Conservation (phyloP, 2,113 vertebrate genomes). For the Melanocharis versteri region DNA sequence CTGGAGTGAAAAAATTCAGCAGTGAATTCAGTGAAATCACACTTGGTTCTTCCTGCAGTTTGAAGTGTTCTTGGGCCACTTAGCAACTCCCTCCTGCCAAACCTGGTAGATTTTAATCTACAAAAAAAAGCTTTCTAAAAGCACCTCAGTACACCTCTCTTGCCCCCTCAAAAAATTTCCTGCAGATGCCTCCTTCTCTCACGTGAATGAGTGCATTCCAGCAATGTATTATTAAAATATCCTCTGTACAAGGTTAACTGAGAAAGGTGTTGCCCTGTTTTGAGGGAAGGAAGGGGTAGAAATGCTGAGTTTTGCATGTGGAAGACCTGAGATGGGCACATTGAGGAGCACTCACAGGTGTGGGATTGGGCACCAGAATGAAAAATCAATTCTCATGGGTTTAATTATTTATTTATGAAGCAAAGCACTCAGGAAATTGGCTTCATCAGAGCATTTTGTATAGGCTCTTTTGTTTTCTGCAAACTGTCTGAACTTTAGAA, state of each 20-base stretch:
- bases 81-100: not conserved
- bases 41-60: not conserved
- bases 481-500: not conserved
- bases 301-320: not conserved
- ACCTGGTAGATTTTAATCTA: not conserved
- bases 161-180: not conserved
- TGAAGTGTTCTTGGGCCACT: not conserved
- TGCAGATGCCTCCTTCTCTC: rapidly evolving
- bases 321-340: rapidly evolving
- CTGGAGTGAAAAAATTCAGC: not conserved
- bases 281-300: not conserved
- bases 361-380: not conserved
- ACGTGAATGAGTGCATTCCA: not conserved
- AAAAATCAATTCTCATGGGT: not conserved
- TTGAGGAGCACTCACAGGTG: not conserved
- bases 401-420: not conserved
- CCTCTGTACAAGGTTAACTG: not conserved
- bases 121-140: not conserved
- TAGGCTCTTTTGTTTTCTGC: not conserved
- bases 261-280: not conserved
- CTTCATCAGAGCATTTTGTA: not conserved
- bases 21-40: not conserved
- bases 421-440: not conserved
- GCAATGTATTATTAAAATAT: not conserved
- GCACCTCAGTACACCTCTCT: rapidly evolving